Conservation (phyloP, 2,888 invertebrate genomes). For the Tetranychus piercei region DNA sequence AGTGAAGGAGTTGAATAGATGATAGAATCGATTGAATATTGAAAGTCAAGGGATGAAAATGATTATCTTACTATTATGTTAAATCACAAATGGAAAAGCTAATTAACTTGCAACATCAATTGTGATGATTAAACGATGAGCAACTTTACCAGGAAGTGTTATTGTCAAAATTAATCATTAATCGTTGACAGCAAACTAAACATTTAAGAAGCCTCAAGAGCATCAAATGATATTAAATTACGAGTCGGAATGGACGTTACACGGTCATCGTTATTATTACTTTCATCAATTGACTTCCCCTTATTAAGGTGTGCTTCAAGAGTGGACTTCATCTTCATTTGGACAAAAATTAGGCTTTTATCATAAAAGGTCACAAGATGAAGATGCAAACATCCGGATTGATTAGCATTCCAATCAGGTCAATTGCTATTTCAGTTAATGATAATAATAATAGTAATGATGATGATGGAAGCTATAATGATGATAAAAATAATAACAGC, state of each 20-base stretch:
- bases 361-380: neutral
- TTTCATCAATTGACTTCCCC: neutral
- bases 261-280: neutral
- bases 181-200: neutral
- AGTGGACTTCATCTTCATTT: neutral
- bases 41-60: too few species aligned
- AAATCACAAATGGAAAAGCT: too few species aligned
- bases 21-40: too few species aligned
- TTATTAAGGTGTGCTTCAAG: neutral
- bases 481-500: neutral
- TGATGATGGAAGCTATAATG: neutral
- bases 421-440: neutral
- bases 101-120: too few species aligned
- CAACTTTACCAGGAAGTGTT: neutral
- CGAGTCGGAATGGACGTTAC: neutral
- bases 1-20: too few species aligned
- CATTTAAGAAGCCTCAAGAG: neutral
- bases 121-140: too few species aligned
- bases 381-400: neutral
- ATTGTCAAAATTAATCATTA: neutral
- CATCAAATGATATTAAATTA: neutral
- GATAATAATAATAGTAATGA: neutral
- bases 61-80: too few species aligned
- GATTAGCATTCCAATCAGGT: neutral
- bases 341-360: neutral